Evolutionary conservation across 2,797 vertebrate genomes (phyloP), one percentile per base, ranked within the genome.

Genomic region (Amniataba percoides): DNA sequence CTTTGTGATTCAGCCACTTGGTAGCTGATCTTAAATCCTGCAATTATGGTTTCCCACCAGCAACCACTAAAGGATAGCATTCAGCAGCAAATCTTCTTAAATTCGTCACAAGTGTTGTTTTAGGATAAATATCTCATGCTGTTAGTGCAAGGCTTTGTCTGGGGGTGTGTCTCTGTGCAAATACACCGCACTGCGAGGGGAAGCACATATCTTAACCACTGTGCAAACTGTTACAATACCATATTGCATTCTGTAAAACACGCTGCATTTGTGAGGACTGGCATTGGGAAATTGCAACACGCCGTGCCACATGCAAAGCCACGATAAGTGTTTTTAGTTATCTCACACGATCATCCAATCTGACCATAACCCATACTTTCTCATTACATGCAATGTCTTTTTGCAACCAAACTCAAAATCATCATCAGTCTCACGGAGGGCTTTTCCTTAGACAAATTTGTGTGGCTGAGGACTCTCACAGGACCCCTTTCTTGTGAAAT

Each of bases 401-500:
- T 40, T 31, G 27, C 19, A 58, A 8, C 0, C 0, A 58, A 59
- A 59, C 27, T n/a, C 6, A 23, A 57, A 62, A 34, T 36, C 16
- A 42, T 0, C 7, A 46, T 53, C 18, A 42, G 19, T 43, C n/a
- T 25, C 6, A 19, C 31, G 1, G 19, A 36, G 46, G 23, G 11
- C 64, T 31, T n/a, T 42, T 27, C 46, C 7, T 36, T 43, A 27
- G 3, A 14, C 51, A 13, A 21, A 39, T 67, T 84, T 62, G 59
- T 1, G 0, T 34, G 9, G 46, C 18, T 16, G 19, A 21, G 5
- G 23, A 4, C 4, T 5, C n/a, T 51, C 15, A 36, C 39, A 56
- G 60, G 19, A 36, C 36, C 19, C 19, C 13, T 13, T 57, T 71
- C 60, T 83, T 78, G 49, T 84, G 51, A 81, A 87, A 55, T 42